Evolutionary conservation across 2,888 invertebrate species (phyloP).

Genomic region (Laspeyria flexula): DNA sequence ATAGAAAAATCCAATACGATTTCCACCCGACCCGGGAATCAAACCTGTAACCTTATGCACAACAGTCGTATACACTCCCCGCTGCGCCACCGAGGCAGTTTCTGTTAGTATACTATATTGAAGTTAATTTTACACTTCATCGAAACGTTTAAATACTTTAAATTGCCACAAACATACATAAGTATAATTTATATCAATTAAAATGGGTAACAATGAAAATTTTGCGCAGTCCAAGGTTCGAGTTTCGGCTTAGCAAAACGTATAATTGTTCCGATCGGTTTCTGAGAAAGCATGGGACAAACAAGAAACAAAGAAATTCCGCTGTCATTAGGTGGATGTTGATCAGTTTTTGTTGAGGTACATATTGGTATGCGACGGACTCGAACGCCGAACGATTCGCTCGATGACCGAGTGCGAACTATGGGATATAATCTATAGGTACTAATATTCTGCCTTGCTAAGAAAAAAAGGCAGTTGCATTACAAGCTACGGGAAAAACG

Average conservation of each 20-base stretch:
- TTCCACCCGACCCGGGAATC: no score
- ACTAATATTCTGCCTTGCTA: no score
- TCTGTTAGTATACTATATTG: neutral
- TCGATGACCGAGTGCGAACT: neutral
- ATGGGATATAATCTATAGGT: neutral
- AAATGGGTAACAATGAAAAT: conserved; percentile 13
- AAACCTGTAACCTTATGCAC: no score
- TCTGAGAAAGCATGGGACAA: conserved; percentile 14
- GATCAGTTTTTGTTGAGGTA: conserved; percentile 1
- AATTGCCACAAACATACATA: neutral
- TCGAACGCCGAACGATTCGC: conserved; percentile 2
- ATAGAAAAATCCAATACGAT: no score
- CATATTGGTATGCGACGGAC: conserved; percentile 13
- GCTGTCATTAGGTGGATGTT: conserved; percentile 9
- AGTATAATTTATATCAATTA: conserved; percentile 8
- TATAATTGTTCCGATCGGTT: conserved; percentile 18
- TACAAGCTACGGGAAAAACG: no score
- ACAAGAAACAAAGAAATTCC: conserved; percentile 15
- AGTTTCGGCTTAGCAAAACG: conserved; percentile 12
- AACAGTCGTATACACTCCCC: no score
- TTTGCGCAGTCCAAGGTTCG: conserved; percentile 4
- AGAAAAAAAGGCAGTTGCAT: no score
- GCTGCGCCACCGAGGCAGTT: no score
- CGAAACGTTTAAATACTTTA: neutral
- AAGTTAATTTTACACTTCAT: neutral